These are phyloP conservation scores for Oophaga sylvatica DNA, from an alignment of 2,797 vertebrate species.

Conservation along the genomic window DNA sequence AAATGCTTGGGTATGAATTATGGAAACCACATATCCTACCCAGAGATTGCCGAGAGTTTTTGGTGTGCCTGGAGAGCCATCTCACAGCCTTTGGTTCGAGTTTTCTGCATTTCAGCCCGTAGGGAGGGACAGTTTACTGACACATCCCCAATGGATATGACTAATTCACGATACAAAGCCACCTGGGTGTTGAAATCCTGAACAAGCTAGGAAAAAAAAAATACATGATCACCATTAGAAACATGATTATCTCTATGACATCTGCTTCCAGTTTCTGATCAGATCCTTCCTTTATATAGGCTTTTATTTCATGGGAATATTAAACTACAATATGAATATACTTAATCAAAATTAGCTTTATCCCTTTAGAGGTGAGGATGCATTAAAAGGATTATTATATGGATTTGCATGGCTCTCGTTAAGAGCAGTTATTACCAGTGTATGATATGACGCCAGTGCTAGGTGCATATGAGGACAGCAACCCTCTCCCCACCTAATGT, in stretches of 20 bases:
- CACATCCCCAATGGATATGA: constrained; percentile 96
- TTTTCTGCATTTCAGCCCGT: constrained; percentile 90
- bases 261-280: not conserved
- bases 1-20: constrained; percentile 31
- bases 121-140: constrained; percentile 88
- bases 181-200: constrained; percentile 98
- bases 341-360: not conserved
- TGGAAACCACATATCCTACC: constrained; percentile 77
- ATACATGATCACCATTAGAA: constrained; percentile 65
- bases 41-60: constrained; percentile 92
- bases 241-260: not conserved
- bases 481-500: constrained; percentile 5
- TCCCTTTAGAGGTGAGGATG: not conserved
- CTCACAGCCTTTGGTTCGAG: constrained; percentile 91
- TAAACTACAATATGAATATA: not conserved
- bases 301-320: not conserved
- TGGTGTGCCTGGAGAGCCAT: constrained; percentile 92
- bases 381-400: no score
- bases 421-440: not conserved
- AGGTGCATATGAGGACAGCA: constrained; percentile 37
- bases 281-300: not conserved
- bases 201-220: constrained; percentile 86
- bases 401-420: not conserved
- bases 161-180: constrained; percentile 93
- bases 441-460: not conserved